Base-by-base conservation (phyloP, 1,140 invertebrate genomes). In the Nilaparvata lugens region DNA sequence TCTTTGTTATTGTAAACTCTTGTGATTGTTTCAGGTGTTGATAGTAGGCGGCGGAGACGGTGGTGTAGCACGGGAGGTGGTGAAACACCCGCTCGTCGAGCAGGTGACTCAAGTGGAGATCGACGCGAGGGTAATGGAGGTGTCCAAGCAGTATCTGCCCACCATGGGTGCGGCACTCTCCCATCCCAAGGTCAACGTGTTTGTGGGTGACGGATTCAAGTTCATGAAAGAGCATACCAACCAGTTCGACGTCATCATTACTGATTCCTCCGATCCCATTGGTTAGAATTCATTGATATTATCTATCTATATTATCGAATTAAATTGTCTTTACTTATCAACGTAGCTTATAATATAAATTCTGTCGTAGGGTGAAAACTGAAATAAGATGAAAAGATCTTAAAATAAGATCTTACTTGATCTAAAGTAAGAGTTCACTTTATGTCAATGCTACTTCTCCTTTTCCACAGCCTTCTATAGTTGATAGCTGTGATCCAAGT, bases 31-130 rank as follows among this genome's bases (percentile, higher is more conserved):
- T n/a, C 13, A 87, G 84, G 84, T 89, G n/a, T 76, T 98, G 21
- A 95, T 99, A 63, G 92, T 99, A 42, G 97, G 97, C 2, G 97
- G 96, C 9, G 97, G 97, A 18, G 97, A 99, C 78, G 95, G 95
- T 7, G 95, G 96, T 2, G 94, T 97, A 13, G 90, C 91, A 0
- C 80, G 97, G 28, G 97, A 99, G 77, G 91, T 96, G 0, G 82
- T 86, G 0, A 98, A 98, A 76, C 94, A 97, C 77, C 91, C 93
- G 0, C 71, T 75, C 35, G 95, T 98, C 0, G 83, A 97, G 69
- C 75, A 81, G 67, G 86, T 98, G 45, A 82, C 87, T 54, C 89
- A 92, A 78, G 95, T 97, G 43, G 96, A 99, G 80, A 99, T 99
- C 63, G 97, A 99, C 72, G 83, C 80, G 24, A 77, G 80, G 70